Percentiles rank a stretch among this genome's conserved stretches.
These are phyloP conservation scores for Sapajus apella DNA, from an alignment of 2,113 vertebrate species.

Conservation along the genomic window DNA sequence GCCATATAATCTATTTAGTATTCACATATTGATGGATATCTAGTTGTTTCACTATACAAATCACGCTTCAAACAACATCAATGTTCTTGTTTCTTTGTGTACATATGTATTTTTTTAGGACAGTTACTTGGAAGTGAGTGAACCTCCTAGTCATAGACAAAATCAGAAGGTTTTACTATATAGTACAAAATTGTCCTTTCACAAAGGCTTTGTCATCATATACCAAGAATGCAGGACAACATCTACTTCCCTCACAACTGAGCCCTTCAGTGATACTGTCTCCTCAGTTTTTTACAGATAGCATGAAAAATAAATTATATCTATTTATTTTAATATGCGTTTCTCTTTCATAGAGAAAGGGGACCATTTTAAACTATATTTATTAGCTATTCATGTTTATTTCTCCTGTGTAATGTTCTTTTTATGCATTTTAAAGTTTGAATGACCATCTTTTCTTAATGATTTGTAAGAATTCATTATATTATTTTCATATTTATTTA, in stretches of 20 bases:
- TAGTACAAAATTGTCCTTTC: not conserved
- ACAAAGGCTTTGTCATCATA: not conserved
- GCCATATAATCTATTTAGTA: not conserved
- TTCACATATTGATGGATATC: not conserved
- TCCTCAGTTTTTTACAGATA: not conserved
- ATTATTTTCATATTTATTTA: not conserved
- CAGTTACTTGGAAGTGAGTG: not conserved
- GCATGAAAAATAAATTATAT: not conserved
- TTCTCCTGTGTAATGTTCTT: not conserved
- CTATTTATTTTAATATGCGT: not conserved
- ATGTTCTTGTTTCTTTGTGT: not conserved
- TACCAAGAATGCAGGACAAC: not conserved
- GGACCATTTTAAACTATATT: not conserved
- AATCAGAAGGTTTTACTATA: not conserved
- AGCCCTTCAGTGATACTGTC: not conserved
- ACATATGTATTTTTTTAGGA: not conserved
- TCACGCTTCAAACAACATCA: not conserved
- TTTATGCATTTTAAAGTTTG: constrained; percentile 8
- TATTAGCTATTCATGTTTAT: not conserved
- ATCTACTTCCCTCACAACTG: not conserved
- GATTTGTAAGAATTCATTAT: not conserved
- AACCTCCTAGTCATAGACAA: not conserved
- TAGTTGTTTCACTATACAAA: not conserved
- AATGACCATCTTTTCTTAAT: not conserved
- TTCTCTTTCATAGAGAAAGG: not conserved